phyloP scores from a whole-genome alignment of 2,797 vertebrate species.

The Anas bernieri region DNA sequence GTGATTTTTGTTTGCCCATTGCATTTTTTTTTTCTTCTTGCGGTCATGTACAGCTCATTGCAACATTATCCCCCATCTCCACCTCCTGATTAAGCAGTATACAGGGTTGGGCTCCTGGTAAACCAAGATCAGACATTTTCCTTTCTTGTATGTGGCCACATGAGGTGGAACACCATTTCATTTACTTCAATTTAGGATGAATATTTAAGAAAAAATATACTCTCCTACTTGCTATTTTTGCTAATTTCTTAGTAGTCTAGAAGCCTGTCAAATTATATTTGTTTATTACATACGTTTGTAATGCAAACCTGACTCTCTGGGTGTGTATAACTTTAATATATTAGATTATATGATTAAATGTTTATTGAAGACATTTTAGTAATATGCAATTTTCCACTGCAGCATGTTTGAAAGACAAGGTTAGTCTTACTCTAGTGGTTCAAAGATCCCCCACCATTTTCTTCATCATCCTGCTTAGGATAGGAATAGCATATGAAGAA shows the following conservation, averaged over 20 bases:
- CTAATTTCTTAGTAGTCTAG: background rate
- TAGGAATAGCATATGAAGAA: background rate
- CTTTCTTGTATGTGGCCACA: background rate
- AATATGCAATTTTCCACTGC: background rate
- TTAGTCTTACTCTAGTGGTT: background rate
- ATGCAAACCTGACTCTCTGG: background rate
- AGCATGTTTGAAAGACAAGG: background rate
- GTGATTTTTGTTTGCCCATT: background rate
- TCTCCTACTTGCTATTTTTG: background rate
- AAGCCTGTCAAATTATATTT: background rate
- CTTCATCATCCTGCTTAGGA: background rate
- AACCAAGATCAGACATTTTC: background rate
- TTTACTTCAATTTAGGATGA: background rate
- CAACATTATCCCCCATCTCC: background rate
- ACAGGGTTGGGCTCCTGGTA: background rate
- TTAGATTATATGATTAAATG: background rate
- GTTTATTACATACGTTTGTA: background rate
- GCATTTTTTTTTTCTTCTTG: background rate
- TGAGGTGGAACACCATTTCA: background rate
- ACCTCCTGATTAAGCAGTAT: background rate
- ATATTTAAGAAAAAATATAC: background rate
- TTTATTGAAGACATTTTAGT: background rate
- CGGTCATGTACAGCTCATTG: background rate
- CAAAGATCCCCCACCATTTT: background rate
- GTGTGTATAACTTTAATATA: background rate